A percentile compares a stretch with the other conserved stretches of the same genome.
phyloP scores from a whole-genome alignment of 2,797 vertebrate species.

The Cheirogaleus major region DNA sequence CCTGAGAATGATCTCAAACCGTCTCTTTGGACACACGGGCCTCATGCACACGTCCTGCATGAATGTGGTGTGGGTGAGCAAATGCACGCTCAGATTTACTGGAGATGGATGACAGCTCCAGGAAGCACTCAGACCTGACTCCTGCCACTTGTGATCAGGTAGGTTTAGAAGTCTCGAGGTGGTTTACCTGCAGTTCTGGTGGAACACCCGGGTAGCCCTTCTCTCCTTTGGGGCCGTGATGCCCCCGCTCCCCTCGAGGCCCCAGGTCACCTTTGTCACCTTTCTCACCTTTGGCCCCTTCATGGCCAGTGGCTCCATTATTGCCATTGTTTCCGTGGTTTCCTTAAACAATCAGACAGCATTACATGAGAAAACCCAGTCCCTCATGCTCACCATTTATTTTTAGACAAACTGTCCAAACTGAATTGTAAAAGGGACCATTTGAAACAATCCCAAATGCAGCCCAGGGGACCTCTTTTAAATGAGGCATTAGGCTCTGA shows the following conservation, averaged over 20 bases:
- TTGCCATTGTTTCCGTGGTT: constrained; percentile 91
- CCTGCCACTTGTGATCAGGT: not conserved
- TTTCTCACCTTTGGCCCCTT: constrained; percentile 89
- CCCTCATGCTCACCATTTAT: not conserved
- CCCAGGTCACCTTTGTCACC: constrained; percentile 90
- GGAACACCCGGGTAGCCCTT: constrained; percentile 89
- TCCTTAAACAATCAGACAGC: constrained; percentile 80
- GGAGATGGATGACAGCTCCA: accelerated
- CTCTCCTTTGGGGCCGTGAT: constrained; percentile 89
- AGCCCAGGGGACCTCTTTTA: not conserved
- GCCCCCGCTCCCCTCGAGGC: constrained; percentile 87
- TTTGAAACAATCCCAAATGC: not conserved
- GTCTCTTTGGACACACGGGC: not conserved
- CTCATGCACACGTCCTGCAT: not conserved
- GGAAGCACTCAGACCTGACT: not conserved
- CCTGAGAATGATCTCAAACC: not conserved
- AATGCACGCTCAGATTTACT: not conserved
- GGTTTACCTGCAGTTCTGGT: constrained; percentile 88
- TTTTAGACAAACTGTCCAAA: not conserved
- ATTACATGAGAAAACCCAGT: not conserved
- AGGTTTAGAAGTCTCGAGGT: not conserved
- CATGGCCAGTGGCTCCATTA: constrained; percentile 89
- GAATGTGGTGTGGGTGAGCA: accelerated
- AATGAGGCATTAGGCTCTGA: not conserved
- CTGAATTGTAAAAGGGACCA: not conserved